A percentile compares a stretch with the other conserved stretches of the same genome.
phyloP scores from a whole-genome alignment of 1,140 invertebrate genomes.

The Zaprionus davidi region DNA sequence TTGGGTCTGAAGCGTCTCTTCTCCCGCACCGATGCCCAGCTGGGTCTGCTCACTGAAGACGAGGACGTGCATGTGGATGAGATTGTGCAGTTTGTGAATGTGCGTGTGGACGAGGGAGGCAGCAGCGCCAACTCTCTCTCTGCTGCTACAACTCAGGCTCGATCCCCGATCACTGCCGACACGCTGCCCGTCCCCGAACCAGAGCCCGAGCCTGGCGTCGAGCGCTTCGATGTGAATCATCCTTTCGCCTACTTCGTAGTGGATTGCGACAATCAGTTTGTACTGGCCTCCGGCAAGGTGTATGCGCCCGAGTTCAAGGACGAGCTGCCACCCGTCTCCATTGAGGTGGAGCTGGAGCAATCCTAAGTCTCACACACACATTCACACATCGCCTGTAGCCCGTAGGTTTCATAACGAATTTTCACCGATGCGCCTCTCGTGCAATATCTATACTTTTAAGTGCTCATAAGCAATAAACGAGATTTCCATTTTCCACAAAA shows the following conservation, averaged over 20 bases:
- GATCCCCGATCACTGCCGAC: conserved; percentile 31
- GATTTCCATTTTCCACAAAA: conserved; percentile 57
- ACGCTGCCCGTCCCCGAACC: conserved; percentile 59
- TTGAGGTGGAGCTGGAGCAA: conserved; percentile 75
- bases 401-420: conserved; percentile 74
- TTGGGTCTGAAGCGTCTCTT: conserved; percentile 87
- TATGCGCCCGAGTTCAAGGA: conserved; percentile 83
- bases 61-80: conserved; percentile 86
- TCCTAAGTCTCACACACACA: conserved; percentile 33
- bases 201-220: conserved; percentile 66
- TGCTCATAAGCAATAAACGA: conserved; percentile 55
- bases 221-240: conserved; percentile 86
- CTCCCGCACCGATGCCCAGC: conserved; percentile 85
- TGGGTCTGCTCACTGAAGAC: conserved; percentile 86
- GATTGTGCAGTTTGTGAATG: conserved; percentile 87
- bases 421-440: conserved; percentile 61
- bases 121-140: conserved; percentile 70
- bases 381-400: conserved; percentile 32
- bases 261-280: conserved; percentile 86
- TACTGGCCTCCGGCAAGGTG: conserved; percentile 88
- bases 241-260: conserved; percentile 89
- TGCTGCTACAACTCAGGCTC: conserved; percentile 53
- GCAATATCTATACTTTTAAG: conserved; percentile 35
- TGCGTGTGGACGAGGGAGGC: conserved; percentile 85
- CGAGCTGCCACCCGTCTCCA: conserved; percentile 62